Conservation (phyloP, 2,888 invertebrate genomes). For the Rhingia rostrata region DNA sequence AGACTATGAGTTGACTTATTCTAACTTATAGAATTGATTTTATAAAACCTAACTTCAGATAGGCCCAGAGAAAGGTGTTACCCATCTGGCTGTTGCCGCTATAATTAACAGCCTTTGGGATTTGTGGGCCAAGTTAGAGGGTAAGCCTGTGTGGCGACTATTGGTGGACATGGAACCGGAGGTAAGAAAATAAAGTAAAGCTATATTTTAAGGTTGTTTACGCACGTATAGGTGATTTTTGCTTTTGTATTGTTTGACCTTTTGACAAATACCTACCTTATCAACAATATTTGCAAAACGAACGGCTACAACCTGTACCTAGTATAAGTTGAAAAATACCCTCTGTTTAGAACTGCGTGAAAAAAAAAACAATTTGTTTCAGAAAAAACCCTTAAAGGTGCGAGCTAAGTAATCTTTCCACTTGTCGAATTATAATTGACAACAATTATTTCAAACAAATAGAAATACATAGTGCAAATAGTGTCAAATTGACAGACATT, state of each 20-base stretch:
- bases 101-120: conserved; percentile 97
- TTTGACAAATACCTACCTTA: background rate
- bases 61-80: conserved; percentile 95
- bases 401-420: no score
- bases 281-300: conserved; percentile 12
- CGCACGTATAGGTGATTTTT: no score
- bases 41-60: conserved; percentile 84
- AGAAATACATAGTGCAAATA: no score
- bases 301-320: background rate
- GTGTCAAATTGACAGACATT: no score
- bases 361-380: no score
- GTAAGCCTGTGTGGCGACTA: conserved; percentile 94
- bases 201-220: no score
- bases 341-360: no score
- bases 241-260: background rate
- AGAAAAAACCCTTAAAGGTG: no score
- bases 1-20: conserved; percentile 72
- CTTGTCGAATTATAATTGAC: no score
- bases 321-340: background rate
- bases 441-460: no score
- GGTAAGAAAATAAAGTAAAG: conserved; percentile 78
- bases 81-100: conserved; percentile 93
- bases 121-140: conserved; percentile 92
- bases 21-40: background rate
- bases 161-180: conserved; percentile 93